Evolutionary conservation across 2,113 vertebrate genomes (phyloP).

Genomic region (Gorsachius goisagi): DNA sequence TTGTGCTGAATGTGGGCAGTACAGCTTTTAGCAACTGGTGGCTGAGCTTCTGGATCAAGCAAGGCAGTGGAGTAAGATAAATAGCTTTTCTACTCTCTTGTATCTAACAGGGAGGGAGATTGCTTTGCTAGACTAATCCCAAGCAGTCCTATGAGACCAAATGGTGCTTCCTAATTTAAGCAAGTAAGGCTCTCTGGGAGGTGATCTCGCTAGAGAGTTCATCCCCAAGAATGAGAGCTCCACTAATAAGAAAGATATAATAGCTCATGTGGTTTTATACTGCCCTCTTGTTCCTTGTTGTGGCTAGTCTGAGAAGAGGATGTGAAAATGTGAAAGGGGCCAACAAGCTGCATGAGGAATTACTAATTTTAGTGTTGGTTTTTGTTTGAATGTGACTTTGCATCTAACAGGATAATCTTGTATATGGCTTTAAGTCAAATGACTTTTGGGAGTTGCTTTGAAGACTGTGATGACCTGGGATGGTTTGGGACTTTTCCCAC

Average conservation of each 20-base stretch:
- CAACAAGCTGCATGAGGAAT: background rate
- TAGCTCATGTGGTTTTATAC: background rate
- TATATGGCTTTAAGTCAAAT: background rate
- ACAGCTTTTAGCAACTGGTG: constrained; percentile 94
- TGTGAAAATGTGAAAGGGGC: background rate
- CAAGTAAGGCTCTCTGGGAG: background rate
- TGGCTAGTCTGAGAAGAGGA: background rate
- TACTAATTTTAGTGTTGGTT: background rate
- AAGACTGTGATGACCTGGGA: background rate
- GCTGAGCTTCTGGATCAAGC: constrained; percentile 95
- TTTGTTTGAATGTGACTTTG: background rate
- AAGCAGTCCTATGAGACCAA: background rate
- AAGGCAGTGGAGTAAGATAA: constrained; percentile 90
- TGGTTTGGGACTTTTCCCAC: background rate
- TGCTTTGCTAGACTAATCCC: background rate
- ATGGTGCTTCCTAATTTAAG: background rate
- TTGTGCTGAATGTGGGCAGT: constrained; percentile 90
- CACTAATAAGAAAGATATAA: background rate
- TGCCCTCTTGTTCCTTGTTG: background rate
- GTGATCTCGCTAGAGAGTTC: background rate
- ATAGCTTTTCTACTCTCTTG: background rate
- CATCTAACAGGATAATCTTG: background rate
- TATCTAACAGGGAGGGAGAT: background rate
- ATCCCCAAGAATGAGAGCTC: background rate
- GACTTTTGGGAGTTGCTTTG: background rate